A percentile compares a stretch with the other conserved stretches of the same genome.
phyloP scores from a whole-genome alignment of 2,113 vertebrate species.

The Piprites chloris region DNA sequence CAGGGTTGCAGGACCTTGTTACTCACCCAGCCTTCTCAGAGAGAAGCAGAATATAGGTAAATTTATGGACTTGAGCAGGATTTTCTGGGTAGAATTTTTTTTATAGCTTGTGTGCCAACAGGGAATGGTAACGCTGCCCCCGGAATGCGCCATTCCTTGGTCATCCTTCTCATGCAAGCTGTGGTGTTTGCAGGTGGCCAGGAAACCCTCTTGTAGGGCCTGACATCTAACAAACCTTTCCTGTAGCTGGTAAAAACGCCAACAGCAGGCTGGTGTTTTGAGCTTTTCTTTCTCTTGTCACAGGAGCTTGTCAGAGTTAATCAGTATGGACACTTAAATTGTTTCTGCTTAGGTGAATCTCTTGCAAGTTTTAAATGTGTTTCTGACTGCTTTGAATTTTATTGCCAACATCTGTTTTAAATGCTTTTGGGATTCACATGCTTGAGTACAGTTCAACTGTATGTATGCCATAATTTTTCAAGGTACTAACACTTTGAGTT shows the following conservation, averaged over 20 bases:
- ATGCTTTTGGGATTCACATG: slow-evolving; percentile 34
- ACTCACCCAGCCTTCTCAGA: background rate
- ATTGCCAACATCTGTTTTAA: slow-evolving; percentile 51
- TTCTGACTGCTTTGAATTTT: slow-evolving; percentile 41
- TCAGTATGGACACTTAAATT: slow-evolving; percentile 14
- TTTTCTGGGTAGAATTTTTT: background rate
- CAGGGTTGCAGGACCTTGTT: background rate
- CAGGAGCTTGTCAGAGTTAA: slow-evolving; percentile 31
- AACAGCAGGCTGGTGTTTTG: background rate
- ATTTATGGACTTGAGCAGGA: background rate
- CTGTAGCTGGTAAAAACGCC: background rate
- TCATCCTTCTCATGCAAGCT: background rate
- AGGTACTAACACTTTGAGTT: slow-evolving; percentile 6
- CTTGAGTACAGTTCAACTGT: background rate
- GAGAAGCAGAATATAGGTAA: background rate
- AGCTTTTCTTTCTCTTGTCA: background rate
- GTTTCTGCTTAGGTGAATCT: slow-evolving; percentile 60
- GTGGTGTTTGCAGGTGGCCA: background rate
- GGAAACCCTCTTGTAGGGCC: background rate
- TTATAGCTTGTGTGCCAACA: background rate
- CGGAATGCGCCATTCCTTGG: background rate
- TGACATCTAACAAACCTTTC: background rate
- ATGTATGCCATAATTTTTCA: background rate
- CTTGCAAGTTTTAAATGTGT: slow-evolving; percentile 19
- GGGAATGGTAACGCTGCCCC: background rate